Base-by-base conservation (phyloP, 1,140 invertebrate species). In the Acromyrmex echinatior region DNA sequence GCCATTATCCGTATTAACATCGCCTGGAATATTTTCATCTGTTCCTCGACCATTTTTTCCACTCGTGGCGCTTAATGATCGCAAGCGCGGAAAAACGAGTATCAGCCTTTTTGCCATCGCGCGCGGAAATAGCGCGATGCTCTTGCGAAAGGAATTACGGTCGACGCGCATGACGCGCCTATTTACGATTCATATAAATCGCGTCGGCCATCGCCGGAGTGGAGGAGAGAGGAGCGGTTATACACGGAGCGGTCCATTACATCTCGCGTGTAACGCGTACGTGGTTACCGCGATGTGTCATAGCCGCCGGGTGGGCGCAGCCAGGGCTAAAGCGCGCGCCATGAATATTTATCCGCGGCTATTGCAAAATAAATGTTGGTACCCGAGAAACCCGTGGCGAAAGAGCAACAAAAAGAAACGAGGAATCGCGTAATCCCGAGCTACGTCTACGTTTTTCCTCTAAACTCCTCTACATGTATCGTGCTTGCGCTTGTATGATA, bases 121-220 rank as follows among this genome's bases (percentile, higher is more conserved):
- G n/a, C 45, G n/a, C 58, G 63, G 56, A 66, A 79, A 76, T 62
- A 35, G 82, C 28, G 25, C 16, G 49, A 39, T 12, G 25, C 53
- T 16, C n/a, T 5, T 14, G 51, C 35, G 35, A 49, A 66, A 81
- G 51, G 63, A 88, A 91, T 90, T 91, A 91, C 80, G 87, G 87
- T 79, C 76, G 84, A 73, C 62, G 63, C n/a, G 81, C 81, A 86
- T 65, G 71, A 86, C 88, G 73, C 49, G 80, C 58, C 82, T 91
- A 91, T 91, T 91, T 91, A 91, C 85, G 90, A 91, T 89, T 91
- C 87, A 66, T 89, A 91, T 91, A 91, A 91, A 91, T 91, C 90
- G 85, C 87, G 76, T 85, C 53, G 84, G 49, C 78, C 90, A 60
- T 66, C 73, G 78, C 58, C 62, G n/a, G 39, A 58, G 16, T 18